Evolutionary conservation across 2,113 vertebrate genomes (phyloP).

Genomic region (Gymnocephalus cernua): DNA sequence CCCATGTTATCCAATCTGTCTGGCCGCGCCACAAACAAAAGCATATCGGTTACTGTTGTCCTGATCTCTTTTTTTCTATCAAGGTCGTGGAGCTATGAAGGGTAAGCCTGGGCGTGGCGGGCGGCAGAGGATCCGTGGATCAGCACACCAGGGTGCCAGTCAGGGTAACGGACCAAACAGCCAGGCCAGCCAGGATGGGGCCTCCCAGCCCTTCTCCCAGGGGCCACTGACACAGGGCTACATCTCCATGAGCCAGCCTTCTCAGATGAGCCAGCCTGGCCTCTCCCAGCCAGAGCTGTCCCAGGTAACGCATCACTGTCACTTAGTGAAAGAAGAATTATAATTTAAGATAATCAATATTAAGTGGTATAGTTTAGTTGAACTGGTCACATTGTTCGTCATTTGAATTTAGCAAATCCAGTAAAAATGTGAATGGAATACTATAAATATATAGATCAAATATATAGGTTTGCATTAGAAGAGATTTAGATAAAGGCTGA

Average conservation of each 20-base stretch:
- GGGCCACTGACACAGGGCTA: conserved; percentile 98
- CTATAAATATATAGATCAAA: neutral
- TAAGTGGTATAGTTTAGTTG: neutral
- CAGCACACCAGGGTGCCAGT: conserved; percentile 85
- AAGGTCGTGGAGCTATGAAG: conserved; percentile 94
- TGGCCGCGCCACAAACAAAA: too few species aligned
- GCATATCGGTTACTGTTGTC: neutral
- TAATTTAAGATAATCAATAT: neutral
- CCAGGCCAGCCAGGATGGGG: conserved; percentile 95
- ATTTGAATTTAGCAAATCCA: neutral
- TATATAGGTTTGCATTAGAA: neutral
- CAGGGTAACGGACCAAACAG: conserved; percentile 89
- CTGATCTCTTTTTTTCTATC: neutral
- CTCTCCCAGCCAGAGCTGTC: conserved; percentile 98
- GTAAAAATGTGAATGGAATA: neutral
- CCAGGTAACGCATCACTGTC: conserved; percentile 84
- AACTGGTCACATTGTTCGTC: neutral
- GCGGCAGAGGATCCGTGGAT: conserved; percentile 92
- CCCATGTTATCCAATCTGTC: too few species aligned
- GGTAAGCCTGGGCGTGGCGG: conserved; percentile 91
- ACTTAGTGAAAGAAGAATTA: neutral
- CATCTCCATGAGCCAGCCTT: conserved; percentile 99
- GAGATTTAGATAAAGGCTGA: neutral
- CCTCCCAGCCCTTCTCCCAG: conserved; percentile 97
- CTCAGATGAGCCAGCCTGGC: conserved; percentile 99